Base-by-base conservation (phyloP, 2,888 invertebrate genomes). In the Orchestes rusci region DNA sequence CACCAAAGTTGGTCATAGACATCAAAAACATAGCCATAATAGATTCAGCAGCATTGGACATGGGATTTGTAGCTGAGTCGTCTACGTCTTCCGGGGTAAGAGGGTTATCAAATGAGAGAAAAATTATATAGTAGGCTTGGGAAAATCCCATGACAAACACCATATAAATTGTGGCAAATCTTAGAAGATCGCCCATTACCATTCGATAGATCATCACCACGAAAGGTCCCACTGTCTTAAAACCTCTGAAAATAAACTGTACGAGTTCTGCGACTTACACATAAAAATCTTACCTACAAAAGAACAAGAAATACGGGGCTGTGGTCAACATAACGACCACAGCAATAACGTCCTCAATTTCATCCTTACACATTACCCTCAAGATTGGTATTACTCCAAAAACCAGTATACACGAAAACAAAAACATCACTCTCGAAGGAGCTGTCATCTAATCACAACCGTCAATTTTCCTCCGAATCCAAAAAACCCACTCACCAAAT, bases 161-260 rank as follows among this genome's bases (percentile, higher is more conserved):
- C 51, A 93, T 72, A 65, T 97, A 99, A 63, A 99, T 99, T 35
- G 88, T 85, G 50, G 95, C 93, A 68, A 99, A 99, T 53, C 97
- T 78, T 17, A 96, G 72, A 19, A 97, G 73, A 70, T 99, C 97
- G 43, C 96, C 94, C 79, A 88, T 86, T 36, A 97, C 88, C 93
- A 99, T 97, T 53, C 95, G 80, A 70, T 97, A 97, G 57, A 99
- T 94, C 96, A 97, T 97, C 55, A 96, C 92, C n/a, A 97, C 97
- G 78, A 97, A 97, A 0, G 97, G 97, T 3, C 97, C 97, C 1
- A 97, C 95, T 0, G 95, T 92, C 70, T 94, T 93, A 69, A 97
- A 93, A 10, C 95, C 96, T 61, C 97, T 93, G 70, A 30, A 74
- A 44, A 30, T 1, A 7, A 30, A 18, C 17, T n/a, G 3, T 12